phyloP scores from a whole-genome alignment of 2,113 vertebrate species.

The Malaclemys terrapin region DNA sequence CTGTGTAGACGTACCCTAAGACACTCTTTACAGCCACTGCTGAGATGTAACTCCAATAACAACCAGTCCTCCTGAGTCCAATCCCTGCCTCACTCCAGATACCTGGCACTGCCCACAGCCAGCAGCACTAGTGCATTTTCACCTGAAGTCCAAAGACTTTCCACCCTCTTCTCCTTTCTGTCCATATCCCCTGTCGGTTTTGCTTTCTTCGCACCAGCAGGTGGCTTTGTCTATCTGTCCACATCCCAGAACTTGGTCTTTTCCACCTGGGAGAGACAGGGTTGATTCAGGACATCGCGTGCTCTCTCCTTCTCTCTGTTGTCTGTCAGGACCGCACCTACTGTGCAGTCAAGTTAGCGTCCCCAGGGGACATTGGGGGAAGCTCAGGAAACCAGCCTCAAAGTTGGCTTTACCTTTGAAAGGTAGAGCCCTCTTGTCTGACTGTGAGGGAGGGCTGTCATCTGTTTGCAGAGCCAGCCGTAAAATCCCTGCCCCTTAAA shows the following conservation, averaged over 20 bases:
- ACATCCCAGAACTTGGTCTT: neutral
- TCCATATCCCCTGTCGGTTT: fast-evolving
- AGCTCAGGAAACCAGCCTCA: neutral
- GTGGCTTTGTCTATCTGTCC: neutral
- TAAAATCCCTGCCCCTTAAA: fast-evolving
- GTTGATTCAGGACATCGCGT: neutral
- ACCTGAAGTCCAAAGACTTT: neutral
- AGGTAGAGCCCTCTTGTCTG: neutral
- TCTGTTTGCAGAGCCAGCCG: fast-evolving
- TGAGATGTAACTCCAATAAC: no score
- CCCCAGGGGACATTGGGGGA: neutral
- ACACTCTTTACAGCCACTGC: no score
- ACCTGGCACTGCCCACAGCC: neutral
- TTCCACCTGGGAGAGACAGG: neutral
- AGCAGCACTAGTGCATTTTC: neutral
- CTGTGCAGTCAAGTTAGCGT: neutral
- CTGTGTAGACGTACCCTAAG: no score
- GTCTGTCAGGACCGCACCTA: no score
- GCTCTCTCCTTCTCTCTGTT: neutral
- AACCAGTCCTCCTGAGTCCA: neutral
- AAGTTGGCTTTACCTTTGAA: neutral
- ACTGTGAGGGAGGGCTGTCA: neutral
- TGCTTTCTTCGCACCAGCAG: fast-evolving
- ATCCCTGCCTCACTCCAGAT: no score
- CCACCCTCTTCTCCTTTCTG: neutral